Base-by-base conservation (phyloP, 2,888 invertebrate genomes). In the Trichopoda pennipes region DNA sequence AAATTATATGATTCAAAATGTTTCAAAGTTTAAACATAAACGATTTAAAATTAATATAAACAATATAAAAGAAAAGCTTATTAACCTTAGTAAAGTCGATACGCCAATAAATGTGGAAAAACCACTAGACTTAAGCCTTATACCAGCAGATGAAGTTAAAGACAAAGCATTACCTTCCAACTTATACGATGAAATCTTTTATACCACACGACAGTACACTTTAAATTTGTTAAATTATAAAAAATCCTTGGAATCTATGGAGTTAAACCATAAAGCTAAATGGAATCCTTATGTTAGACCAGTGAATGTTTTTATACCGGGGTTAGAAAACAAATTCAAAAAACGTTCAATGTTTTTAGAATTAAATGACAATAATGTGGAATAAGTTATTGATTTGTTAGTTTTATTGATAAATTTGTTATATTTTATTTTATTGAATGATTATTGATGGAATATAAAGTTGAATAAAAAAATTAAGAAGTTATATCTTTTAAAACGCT, bases 181-280 rank as follows among this genome's bases (percentile, higher is more conserved):
- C 77, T 49, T 76, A 3, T 86, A 86, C 44, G 85, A 86, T 69
- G 83, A 86, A 8, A 55, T 84, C 16, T 87, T 83, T 56, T 86
- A 86, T 56, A 81, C 78, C 21, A 84, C 75, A 28, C 82, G 86
- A 3, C 84, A 86, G 74, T 75, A 83, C 58, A 56, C 53, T n/a
- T 63, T 85, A 55, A 87, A 87, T 82, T 60, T 85, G n/a, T 68
- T 86, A 56, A 81, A 83, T 68, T 86, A 86, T 63, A 86, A 86
- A 73, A 86, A 86, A 76, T 87, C 87, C 0, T 64, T 81, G 19
- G 72, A 75, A 49, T 79, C 85, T 3, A 42, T 86, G 16, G 76
- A 80, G n/a, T 79, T 87, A 16, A 87, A 86, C 66, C 63, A 80
- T 32, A 82, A 84, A 12, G 76, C 85, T n/a, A 8, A 47, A 63